Evolutionary conservation across 2,113 vertebrate species (phyloP), one percentile per base, ranked within the genome.

Genomic region (Chinchilla lanigera): DNA sequence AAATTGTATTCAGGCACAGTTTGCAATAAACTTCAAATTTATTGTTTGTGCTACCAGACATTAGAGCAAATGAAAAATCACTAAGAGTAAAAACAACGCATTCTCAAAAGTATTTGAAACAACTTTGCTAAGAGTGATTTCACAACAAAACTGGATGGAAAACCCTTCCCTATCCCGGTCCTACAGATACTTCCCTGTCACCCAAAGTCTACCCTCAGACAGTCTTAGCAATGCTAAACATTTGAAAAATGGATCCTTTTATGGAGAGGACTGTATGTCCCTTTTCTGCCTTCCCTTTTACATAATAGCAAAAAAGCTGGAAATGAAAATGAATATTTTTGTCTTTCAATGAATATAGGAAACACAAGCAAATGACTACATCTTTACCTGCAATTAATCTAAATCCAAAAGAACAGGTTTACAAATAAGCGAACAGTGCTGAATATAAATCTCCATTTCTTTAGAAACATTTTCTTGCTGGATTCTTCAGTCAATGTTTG

Each of bases 401-500:
- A 71, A 80, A 35, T 61, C 8, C 71, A 63, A 86, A 97, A 82
- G 50, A 60, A 86, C 80, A 65, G 2, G 17, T 54, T 90, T 58
- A 38, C 41, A 85, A 44, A 7, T 24, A 95, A 95, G 17, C 44
- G 65, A 63, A 47, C n/a, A 47, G 73, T 75, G 35, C 81, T 69
- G 58, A 92, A 89, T 84, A 77, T 83, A 83, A 22, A 0, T 63
- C 5, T 26, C 35, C 63, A 12, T 89, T 87, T 94, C 35, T 93
- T 95, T 65, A 60, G 75, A 77, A 84, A 8, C 11, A 77, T 92
- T 93, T 96, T 93, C 60, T 89, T 65, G 41, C 30, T 63, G 7
- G 12, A 52, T 92, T n/a, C 33, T 85, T 92, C 69, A 95, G 12
- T 89, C 63, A 93, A 77, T 61, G 35, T 78, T 94, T 96, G 93